A percentile compares a stretch with the other conserved stretches of the same genome.
Conservation (phyloP, 2,888 invertebrate species). For the Tipula vernalis region DNA sequence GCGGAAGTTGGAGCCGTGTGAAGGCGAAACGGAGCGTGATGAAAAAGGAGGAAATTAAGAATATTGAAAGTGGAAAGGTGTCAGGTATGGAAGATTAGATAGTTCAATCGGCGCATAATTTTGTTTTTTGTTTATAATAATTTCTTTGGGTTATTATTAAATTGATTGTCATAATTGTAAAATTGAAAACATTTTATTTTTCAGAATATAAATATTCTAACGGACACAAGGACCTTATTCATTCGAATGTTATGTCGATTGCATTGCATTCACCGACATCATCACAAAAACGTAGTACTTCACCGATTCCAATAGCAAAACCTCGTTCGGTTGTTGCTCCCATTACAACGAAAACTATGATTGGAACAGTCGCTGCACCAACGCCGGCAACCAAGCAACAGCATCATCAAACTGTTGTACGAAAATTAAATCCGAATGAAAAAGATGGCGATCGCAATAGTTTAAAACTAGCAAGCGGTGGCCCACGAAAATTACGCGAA, state of each 20-base stretch:
- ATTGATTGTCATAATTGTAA: neutral
- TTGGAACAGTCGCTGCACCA: neutral
- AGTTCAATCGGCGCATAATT: conserved; percentile 5
- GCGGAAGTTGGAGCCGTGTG: conserved; percentile 45
- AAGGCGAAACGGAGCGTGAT: conserved; percentile 36
- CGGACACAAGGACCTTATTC: conserved; percentile 18
- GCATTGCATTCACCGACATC: conserved; percentile 23
- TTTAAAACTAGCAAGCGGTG: conserved; percentile 29
- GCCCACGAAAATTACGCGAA: conserved; percentile 41
- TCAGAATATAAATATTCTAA: conserved; percentile 21
- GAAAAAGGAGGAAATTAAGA: conserved; percentile 16
- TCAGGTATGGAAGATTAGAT: conserved; percentile 6
- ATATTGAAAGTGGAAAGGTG: neutral
- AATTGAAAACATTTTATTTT: conserved; percentile 10
- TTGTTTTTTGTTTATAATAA: neutral
- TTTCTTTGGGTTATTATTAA: neutral
- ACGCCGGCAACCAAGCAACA: neutral
- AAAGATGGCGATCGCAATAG: neutral
- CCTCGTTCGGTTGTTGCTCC: neutral
- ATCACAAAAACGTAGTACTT: conserved; percentile 14
- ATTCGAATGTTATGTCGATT: conserved; percentile 34
- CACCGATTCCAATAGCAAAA: conserved; percentile 17
- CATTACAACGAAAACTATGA: neutral
- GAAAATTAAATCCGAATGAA: conserved; percentile 9
- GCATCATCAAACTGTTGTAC: neutral